Base-by-base conservation (phyloP, 2,797 vertebrate species). In the Buphagus erythrorhynchus region DNA sequence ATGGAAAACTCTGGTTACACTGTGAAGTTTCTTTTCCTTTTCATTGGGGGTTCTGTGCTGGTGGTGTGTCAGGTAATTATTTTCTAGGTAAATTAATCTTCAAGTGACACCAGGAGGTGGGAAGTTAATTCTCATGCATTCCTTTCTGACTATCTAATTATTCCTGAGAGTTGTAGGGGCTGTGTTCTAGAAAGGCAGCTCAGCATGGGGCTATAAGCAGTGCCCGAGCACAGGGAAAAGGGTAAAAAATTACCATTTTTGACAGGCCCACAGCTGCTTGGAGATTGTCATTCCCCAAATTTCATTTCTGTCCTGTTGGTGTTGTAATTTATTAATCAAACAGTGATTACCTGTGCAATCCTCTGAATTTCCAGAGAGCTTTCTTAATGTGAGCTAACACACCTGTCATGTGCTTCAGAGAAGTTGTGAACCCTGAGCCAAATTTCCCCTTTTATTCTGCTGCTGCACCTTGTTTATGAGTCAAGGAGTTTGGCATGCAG, bases 11-110 rank as follows among this genome's bases (percentile, higher is more conserved):
- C 35, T 73, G 18, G 3, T 59, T 31, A 16, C 22, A 15, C 6
- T 74, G 51, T 93, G 26, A 10, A 9, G 0, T 15, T 15, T 61
- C 33, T 45, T 48, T 20, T 2, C 3, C 0, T 6, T 25, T 12
- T 89, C 20, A 10, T 20, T 52, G 43, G 28, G 33, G 24, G 75
- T 80, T 95, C 55, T 83, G 73, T 45, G 40, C 81, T 88, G 75
- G 21, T 77, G 57, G 16, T 76, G 7, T 28, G 24, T 16, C 62
- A 67, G 40, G 72, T 94, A 96, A 97, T 97, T 95, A 93, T 69
- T 42, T 95, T 96, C 79, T 68, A 73, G 66, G 92, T 29, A 87
- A 97, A 95, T 96, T 94, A 93, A 96, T 97, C 86, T 96, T 89
- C 77, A 79, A 86, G 82, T 81, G 88, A 93, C 63, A n/a, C 57